Conservation (phyloP, 2,888 invertebrate genomes). For the Drosophila monieri region DNA sequence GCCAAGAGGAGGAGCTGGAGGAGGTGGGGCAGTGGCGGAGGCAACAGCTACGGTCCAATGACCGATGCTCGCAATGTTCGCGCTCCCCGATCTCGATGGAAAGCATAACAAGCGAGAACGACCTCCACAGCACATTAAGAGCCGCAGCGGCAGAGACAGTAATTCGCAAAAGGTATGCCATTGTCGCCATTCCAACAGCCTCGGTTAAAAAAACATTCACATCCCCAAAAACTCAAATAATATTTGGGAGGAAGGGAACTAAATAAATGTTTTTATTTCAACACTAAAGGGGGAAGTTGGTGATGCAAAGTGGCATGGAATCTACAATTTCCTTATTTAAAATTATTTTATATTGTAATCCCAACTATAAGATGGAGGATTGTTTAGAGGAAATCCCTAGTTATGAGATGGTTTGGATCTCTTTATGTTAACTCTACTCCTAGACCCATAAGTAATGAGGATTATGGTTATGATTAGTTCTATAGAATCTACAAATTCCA, state of each 20-base stretch:
- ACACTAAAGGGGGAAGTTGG: no score
- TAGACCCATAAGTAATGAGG: no score
- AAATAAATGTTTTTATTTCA: not conserved
- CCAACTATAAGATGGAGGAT: no score
- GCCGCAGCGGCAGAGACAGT: constrained; percentile 36
- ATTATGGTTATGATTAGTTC: no score
- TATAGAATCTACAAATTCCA: no score
- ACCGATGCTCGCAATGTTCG: constrained; percentile 63
- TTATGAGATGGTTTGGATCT: no score
- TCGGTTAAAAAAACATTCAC: not conserved
- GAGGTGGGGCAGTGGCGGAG: constrained; percentile 18
- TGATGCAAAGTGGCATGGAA: no score
- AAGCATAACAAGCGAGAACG: constrained; percentile 72
- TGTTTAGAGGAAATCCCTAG: no score
- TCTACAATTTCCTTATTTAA: no score
- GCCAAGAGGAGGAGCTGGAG: constrained; percentile 1
- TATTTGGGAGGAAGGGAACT: not conserved
- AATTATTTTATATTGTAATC: no score
- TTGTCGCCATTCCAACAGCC: constrained; percentile 16
- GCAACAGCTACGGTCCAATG: constrained; percentile 70
- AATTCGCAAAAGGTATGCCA: constrained; percentile 46
- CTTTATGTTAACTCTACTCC: no score
- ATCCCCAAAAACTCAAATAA: not conserved
- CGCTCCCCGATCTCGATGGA: constrained; percentile 47
- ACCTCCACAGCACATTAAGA: constrained; percentile 68